phyloP scores from a whole-genome alignment of 1,140 invertebrate species.

The Bombus superbus region DNA sequence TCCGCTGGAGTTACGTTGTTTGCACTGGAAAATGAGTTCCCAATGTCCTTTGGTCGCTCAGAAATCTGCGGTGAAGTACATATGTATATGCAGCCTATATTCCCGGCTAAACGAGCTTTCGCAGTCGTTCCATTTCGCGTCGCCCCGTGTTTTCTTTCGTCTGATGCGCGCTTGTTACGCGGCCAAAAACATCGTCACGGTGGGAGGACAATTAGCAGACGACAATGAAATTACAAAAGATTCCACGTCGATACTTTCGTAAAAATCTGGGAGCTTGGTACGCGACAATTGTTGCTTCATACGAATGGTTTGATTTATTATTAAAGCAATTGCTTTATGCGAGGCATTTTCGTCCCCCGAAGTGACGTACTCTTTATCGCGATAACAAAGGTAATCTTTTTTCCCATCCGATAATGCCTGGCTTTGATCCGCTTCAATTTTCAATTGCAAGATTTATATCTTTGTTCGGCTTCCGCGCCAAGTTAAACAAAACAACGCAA shows the following conservation, averaged over 20 bases:
- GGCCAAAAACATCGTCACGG: not conserved
- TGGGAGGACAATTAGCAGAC: not conserved
- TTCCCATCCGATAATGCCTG: not conserved
- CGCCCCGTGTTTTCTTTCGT: not conserved
- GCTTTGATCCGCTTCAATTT: not conserved
- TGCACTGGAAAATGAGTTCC: constrained; percentile 53
- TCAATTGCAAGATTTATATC: not conserved
- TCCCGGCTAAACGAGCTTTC: constrained; percentile 6
- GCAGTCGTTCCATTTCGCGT: constrained; percentile 14
- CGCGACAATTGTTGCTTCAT: too few relatives aligned
- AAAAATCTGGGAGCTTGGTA: not conserved
- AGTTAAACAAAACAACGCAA: too few relatives aligned
- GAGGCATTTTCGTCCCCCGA: not conserved
- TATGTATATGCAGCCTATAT: constrained; percentile 6
- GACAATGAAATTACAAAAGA: not conserved
- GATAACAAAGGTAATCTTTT: not conserved
- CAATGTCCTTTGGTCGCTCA: constrained; percentile 39
- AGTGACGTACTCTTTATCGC: accelerated
- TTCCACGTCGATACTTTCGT: too few relatives aligned
- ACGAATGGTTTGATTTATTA: not conserved
- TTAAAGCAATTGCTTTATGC: not conserved
- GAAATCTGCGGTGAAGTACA: constrained; percentile 12
- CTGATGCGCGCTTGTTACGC: not conserved
- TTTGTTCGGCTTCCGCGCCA: too few relatives aligned
- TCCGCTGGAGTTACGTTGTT: constrained; percentile 27